A percentile compares a stretch with the other conserved stretches of the same genome.
Evolutionary conservation across 2,797 vertebrate genomes (phyloP).

Genomic region (Tenualosa ilisha): DNA sequence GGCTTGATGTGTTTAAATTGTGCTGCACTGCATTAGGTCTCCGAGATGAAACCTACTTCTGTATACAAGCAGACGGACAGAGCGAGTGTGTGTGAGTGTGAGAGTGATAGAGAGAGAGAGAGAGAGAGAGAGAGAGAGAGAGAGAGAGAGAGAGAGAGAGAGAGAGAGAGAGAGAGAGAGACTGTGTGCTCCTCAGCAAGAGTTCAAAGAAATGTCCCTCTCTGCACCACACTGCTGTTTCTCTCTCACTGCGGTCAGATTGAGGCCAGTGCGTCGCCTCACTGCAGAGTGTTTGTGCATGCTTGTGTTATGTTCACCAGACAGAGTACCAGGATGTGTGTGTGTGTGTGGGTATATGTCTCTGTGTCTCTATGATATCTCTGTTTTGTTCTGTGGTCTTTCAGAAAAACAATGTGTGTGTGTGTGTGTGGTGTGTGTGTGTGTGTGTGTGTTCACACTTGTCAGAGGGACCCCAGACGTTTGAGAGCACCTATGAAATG

Average conservation of each 20-base stretch:
- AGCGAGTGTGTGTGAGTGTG: too few relatives aligned
- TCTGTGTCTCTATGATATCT: not conserved
- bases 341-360: not conserved
- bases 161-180: not conserved
- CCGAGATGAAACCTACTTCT: not conserved
- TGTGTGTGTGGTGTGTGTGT: not conserved
- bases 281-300: slow-evolving; percentile 59
- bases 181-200: not conserved
- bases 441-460: not conserved
- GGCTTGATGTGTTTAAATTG: not conserved
- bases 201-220: slow-evolving; percentile 3
- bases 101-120: too few relatives aligned
- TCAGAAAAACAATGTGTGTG: not conserved
- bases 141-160: too few relatives aligned
- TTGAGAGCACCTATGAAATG: not conserved
- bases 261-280: slow-evolving; percentile 69
- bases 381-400: not conserved
- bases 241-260: slow-evolving; percentile 73
- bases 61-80: too few relatives aligned
- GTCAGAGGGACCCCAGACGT: not conserved
- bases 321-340: not conserved
- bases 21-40: not conserved
- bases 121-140: not conserved
- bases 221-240: not conserved
- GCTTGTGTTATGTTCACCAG: not conserved